Evolutionary conservation across 2,113 vertebrate genomes (phyloP), one percentile per base, ranked within the genome.

Genomic region (Euleptes europaea): DNA sequence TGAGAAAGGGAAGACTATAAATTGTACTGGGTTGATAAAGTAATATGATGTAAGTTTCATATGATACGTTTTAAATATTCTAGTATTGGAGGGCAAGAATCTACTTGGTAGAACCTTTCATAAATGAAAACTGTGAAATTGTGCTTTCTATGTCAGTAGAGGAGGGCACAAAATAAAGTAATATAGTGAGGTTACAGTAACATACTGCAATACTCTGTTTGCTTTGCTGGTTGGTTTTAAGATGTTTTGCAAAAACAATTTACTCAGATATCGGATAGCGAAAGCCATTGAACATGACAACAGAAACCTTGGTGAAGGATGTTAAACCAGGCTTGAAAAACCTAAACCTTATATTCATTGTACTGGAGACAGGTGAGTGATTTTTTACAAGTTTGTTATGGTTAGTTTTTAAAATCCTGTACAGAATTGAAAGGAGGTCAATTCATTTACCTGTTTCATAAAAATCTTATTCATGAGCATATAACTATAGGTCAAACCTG

Each of bases 311-410:
- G 79, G 95, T 97, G 92, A 98, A 98, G 91, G 97, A 98, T 91
- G 96, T 98, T 65, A 97, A 97, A 88, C 95, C 97, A 2, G 97
- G 97, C 85, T 95, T 97, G 69, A 98, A 98, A 92, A 97, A 98
- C 81, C 94, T 98, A 71, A 97, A 97, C 84, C 95, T 97, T 82
- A 96, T 97, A 88, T 97, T 98, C 92, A 97, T 98, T 91, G 97
- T 98, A 44, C 94, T 98, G 90, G 97, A 98, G 92, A 97, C 97
- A 92, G 97, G 97, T 98, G 88, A 57, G 88, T 84, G 21, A 14
- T 44, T 12, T 73, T 23, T 2, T 57, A 60, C n/a, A 5, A 17
- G 31, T 42, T 26, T 31, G 57, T 12, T 31, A 28, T 78, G 38
- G 31, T 73, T 74, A 44, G 19, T 15, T 54, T 54, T 77, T 67